Evolutionary conservation across 2,797 vertebrate genomes (phyloP).

Genomic region (Enteromius afrohamiltoni): DNA sequence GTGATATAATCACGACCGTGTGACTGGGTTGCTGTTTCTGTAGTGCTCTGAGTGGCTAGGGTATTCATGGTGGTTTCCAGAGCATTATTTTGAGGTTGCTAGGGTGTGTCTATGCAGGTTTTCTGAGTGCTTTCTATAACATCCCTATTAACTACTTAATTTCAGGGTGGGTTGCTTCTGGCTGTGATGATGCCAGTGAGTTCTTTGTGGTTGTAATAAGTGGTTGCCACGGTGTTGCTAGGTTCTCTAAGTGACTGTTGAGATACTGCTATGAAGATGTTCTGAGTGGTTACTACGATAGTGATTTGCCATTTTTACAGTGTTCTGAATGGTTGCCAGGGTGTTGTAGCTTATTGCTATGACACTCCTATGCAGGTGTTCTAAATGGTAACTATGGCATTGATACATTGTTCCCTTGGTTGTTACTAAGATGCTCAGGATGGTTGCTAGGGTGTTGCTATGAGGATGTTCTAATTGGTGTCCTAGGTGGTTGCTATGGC

Average conservation of each 20-base stretch:
- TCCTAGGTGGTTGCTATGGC: background rate
- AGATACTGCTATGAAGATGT: background rate
- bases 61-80: background rate
- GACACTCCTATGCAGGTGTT: background rate
- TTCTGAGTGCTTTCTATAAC: background rate
- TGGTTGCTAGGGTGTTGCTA: background rate
- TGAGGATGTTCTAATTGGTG: background rate
- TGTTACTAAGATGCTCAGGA: background rate
- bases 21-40: background rate
- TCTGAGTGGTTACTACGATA: background rate
- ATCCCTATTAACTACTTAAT: no score
- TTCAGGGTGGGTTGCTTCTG: no score
- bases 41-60: background rate
- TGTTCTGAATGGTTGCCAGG: background rate
- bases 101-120: background rate
- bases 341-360: background rate
- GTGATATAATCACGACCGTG: no score
- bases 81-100: background rate
- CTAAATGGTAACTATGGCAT: background rate
- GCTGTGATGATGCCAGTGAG: no score
- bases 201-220: background rate
- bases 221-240: background rate
- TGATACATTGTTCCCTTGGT: background rate
- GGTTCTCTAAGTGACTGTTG: background rate
- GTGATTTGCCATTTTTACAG: background rate